Evolutionary conservation across 2,888 invertebrate species (phyloP).

Genomic region (Microctonus hyperodae): DNA sequence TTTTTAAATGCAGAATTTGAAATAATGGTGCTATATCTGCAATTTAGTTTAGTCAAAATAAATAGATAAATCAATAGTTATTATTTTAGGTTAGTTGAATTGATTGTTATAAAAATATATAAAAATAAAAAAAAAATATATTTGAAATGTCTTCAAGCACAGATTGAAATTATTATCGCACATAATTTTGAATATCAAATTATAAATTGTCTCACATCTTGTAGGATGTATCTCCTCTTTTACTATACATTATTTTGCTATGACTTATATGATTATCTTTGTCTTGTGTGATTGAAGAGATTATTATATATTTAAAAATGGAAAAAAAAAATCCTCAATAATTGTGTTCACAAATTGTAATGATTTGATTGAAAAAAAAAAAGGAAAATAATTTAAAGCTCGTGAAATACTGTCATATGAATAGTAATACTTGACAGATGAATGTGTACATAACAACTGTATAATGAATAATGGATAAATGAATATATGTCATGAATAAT

Average conservation of each 20-base stretch:
- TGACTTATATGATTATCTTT: background rate
- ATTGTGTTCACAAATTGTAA: constrained; percentile 18
- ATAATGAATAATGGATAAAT: background rate
- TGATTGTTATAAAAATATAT: background rate
- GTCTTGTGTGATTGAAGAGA: constrained; percentile 11
- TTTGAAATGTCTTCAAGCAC: background rate
- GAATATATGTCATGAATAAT: background rate
- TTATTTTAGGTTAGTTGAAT: background rate
- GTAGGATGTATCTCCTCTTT: background rate
- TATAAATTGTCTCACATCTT: background rate
- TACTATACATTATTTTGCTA: background rate
- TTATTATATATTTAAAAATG: background rate
- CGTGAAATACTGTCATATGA: constrained; percentile 1
- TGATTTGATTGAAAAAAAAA: constrained; percentile 5
- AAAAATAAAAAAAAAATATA: background rate
- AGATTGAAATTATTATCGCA: background rate
- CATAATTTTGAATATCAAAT: background rate
- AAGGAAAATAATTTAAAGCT: background rate
- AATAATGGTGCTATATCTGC: background rate
- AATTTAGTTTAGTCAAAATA: background rate
- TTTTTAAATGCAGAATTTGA: background rate
- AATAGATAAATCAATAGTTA: background rate
- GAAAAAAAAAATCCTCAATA: constrained; percentile 8
- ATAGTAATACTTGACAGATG: background rate
- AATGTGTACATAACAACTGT: background rate